A percentile compares a stretch with the other conserved stretches of the same genome.
These are phyloP conservation scores for Apamea anceps DNA, from an alignment of 2,888 invertebrate species.

Conservation along the genomic window DNA sequence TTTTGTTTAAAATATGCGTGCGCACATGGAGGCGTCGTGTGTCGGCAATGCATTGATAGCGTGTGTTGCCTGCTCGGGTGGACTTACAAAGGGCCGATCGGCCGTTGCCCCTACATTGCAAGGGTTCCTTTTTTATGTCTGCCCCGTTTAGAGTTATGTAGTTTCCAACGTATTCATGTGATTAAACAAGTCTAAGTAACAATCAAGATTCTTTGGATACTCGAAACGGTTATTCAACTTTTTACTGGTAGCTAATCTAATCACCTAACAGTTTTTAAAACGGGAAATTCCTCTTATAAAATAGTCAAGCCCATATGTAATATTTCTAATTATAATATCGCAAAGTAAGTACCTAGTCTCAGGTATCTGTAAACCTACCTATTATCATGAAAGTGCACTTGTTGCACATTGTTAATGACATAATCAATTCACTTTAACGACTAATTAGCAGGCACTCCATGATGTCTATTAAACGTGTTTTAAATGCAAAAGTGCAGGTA, in stretches of 20 bases:
- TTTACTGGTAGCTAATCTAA: neutral
- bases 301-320: neutral
- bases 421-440: constrained; percentile 49
- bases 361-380: neutral
- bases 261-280: constrained; percentile 27
- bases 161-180: constrained; percentile 57
- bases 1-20: constrained; percentile 39
- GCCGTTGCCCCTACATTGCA: constrained; percentile 81
- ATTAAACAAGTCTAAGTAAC: constrained; percentile 20
- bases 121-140: constrained; percentile 74
- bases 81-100: constrained; percentile 76
- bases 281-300: constrained; percentile 8
- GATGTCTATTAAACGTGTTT: constrained; percentile 49
- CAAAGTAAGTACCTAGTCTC: neutral
- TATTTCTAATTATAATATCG: constrained; percentile 6
- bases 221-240: constrained; percentile 17
- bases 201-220: constrained; percentile 3
- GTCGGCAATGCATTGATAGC: constrained; percentile 63
- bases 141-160: constrained; percentile 71
- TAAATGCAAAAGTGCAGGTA: constrained; percentile 35
- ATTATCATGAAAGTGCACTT: constrained; percentile 40
- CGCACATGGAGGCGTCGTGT: constrained; percentile 33
- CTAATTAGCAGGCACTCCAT: constrained; percentile 48
- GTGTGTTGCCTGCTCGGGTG: constrained; percentile 55
- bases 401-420: constrained; percentile 50